Conservation (phyloP, 2,113 vertebrate genomes). For the Stomatorhinus ivindoensis region DNA sequence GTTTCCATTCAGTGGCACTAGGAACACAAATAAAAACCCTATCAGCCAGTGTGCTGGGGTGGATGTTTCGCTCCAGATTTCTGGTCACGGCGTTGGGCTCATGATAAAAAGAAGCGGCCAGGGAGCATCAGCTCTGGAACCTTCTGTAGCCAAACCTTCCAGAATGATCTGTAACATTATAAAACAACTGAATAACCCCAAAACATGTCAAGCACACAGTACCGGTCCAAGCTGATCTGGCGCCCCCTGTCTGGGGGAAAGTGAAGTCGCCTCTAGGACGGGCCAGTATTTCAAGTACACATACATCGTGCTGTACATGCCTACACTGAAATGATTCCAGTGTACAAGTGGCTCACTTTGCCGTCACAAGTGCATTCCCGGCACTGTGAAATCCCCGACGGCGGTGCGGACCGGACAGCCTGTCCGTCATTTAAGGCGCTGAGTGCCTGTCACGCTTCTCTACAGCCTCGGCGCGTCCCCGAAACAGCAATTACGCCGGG, state of each 20-base stretch:
- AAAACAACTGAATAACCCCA: neutral
- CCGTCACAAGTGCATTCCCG: neutral
- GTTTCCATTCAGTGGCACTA: neutral
- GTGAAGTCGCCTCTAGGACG: neutral
- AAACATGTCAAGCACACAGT: neutral
- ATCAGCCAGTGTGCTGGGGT: neutral
- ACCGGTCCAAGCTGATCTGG: neutral
- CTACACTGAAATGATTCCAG: neutral
- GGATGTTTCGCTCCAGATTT: neutral
- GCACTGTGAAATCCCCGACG: neutral
- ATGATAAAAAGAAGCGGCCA: neutral
- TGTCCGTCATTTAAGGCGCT: neutral
- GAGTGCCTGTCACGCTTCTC: neutral
- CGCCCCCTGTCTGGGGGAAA: neutral
- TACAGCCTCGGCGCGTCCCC: neutral
- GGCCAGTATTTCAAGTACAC: neutral
- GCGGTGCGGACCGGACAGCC: neutral
- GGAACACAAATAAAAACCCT: neutral
- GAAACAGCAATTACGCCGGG: neutral
- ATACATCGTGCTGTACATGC: neutral
- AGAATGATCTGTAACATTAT: neutral
- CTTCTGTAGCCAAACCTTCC: neutral
- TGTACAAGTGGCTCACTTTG: neutral
- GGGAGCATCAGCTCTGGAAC: neutral
- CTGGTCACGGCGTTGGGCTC: neutral